Conservation (phyloP, 1,140 invertebrate species). For the Wasmannia auropunctata region DNA sequence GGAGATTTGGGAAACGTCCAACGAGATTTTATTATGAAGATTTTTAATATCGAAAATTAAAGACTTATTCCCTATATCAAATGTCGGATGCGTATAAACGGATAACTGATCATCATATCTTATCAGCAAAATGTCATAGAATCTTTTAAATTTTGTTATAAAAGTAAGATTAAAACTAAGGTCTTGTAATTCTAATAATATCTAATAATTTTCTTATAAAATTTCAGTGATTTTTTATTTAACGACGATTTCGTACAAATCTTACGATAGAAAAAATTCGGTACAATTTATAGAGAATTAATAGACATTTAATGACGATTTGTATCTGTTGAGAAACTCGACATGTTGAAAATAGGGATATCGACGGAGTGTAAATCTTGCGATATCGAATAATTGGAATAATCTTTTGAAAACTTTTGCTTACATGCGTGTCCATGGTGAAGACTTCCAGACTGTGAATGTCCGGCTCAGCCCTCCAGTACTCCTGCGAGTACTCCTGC, state of each 20-base stretch:
- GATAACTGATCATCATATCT: background rate
- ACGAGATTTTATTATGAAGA: background rate
- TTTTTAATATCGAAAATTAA: conserved; percentile 3
- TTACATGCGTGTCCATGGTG: conserved; percentile 87
- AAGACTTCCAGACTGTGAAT: conserved; percentile 88
- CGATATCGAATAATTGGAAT: background rate
- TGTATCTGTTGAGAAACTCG: background rate
- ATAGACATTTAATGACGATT: background rate
- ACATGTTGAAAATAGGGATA: background rate
- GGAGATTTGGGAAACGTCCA: background rate
- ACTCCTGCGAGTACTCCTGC: conserved; percentile 86
- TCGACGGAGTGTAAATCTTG: background rate
- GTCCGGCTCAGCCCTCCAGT: conserved; percentile 86
- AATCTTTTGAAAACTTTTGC: background rate
- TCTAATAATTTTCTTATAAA: background rate
- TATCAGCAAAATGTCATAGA: background rate
- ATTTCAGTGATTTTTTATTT: background rate
- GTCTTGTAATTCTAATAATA: background rate
- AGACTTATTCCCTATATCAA: background rate
- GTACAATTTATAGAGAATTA: background rate
- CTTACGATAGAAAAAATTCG: background rate
- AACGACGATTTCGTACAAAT: background rate
- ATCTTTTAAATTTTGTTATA: background rate
- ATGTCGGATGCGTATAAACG: background rate
- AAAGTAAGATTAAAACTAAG: background rate